Evolutionary conservation across 23 tunicate species (phyloP).

Genomic region (Oikopleura dioica): DNA sequence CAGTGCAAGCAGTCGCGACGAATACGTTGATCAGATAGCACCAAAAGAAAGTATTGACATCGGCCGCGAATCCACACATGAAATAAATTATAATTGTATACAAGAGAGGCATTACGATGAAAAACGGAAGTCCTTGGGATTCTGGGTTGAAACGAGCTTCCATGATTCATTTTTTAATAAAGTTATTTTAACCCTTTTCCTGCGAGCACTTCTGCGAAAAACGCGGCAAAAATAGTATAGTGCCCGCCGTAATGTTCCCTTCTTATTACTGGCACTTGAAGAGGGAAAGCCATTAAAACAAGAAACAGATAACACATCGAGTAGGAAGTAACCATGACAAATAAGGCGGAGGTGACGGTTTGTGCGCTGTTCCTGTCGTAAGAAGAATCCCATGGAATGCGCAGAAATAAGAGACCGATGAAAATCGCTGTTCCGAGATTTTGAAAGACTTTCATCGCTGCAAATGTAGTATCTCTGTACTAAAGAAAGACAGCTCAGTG

Average conservation of each 20-base stretch:
- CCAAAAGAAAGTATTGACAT: slow-evolving; percentile 31
- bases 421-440: slow-evolving; percentile 6
- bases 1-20: slow-evolving; percentile 32
- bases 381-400: neutral
- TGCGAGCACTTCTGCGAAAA: neutral
- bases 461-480: slow-evolving; percentile 10
- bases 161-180: too few relatives aligned
- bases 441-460: slow-evolving; percentile 6
- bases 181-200: too few relatives aligned
- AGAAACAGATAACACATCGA: slow-evolving; percentile 5
- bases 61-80: slow-evolving; percentile 48
- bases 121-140: neutral
- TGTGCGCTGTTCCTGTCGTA: neutral
- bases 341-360: slow-evolving; percentile 3
- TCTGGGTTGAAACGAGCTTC: too few relatives aligned
- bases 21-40: slow-evolving; percentile 24
- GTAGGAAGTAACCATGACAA: slow-evolving; percentile 10
- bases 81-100: slow-evolving; percentile 35
- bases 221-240: neutral
- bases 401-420: slow-evolving; percentile 9
- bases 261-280: neutral
- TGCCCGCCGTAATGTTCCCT: slow-evolving; percentile 9
- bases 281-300: slow-evolving; percentile 9
- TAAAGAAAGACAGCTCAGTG: too few relatives aligned
- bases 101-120: slow-evolving; percentile 14